Base-by-base conservation (phyloP, 2,797 vertebrate genomes). In the Chloroceryle inda region DNA sequence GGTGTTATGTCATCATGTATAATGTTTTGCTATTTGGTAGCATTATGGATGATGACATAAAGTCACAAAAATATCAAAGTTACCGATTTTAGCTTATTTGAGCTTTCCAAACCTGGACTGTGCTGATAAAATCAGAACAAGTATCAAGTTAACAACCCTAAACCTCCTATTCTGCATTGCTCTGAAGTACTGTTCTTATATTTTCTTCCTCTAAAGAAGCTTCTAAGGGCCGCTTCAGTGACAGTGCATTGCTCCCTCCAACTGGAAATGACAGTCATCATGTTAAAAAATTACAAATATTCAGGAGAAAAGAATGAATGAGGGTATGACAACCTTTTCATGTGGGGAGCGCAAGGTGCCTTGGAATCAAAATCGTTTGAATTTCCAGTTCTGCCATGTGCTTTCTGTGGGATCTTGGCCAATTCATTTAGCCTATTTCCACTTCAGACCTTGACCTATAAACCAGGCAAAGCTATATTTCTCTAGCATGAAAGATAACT, bases 1-100 rank as follows among this genome's bases (percentile, higher is more conserved):
- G 95, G 93, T 97, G 91, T 96, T 96, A 49, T 96, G 96, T 93
- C 93, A 73, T 95, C 90, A 61, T 71, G n/a, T 88, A 96, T 97
- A 91, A 89, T 67, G 76, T 86, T 89, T 81, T 90, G 64, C 84
- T 83, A 47, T 80, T 83, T 47, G n/a, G 73, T 81, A 89, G 83
- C 31, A 0, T 83, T 94, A 82, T 96, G 81, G 74, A 91, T 88
- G 93, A 93, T 97, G 97, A 97, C 94, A 92, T 62, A 58, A 87
- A 94, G 94, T 97, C 94, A 96, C 90, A 96, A 93, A 94, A 95
- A 96, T 95, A 85, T 94, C 68, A 33, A 81, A 75, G 78, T 92
- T 94, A 95, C 58, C 52, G n/a, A 77, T 79, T 67, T 78, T 79
- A 90, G 53, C 87, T 95, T 93, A 79, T 91, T 89, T 73, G 92